Evolutionary conservation across 1,140 invertebrate genomes (phyloP).

Genomic region (Phymastichus coffea): DNA sequence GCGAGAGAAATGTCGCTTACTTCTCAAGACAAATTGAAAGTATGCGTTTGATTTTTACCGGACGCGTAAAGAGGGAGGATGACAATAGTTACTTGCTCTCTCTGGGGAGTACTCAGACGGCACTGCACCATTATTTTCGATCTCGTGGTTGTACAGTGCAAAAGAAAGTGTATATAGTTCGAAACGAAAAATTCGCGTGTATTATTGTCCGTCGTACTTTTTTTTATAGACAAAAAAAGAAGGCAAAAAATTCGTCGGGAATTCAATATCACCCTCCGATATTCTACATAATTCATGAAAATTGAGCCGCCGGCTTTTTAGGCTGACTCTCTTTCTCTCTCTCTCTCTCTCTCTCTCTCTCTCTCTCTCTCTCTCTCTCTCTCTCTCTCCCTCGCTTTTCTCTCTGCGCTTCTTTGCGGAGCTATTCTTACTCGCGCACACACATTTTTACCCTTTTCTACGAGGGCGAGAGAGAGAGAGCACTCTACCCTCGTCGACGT

Average conservation of each 20-base stretch:
- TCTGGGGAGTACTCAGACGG: constrained; percentile 45
- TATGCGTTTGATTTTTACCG: constrained; percentile 52
- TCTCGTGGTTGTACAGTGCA: too few relatives aligned
- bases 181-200: too few relatives aligned
- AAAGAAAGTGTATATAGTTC: too few relatives aligned
- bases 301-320: constrained; percentile 47
- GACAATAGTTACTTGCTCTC: constrained; percentile 54
- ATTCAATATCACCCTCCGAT: constrained; percentile 51
- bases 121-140: too few relatives aligned
- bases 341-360: constrained; percentile 7
- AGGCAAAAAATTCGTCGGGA: constrained; percentile 49
- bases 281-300: constrained; percentile 55
- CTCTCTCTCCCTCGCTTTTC: constrained; percentile 17
- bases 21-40: constrained; percentile 38
- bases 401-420: constrained; percentile 27
- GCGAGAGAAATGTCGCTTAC: constrained; percentile 18
- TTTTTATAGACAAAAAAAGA: too few relatives aligned
- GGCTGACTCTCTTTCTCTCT: constrained; percentile 24
- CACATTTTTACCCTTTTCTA: constrained; percentile 4
- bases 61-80: constrained; percentile 48
- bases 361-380: constrained; percentile 4
- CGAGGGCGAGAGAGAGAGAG: too few relatives aligned
- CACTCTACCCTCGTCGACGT: constrained; percentile 10
- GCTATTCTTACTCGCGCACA: neutral
- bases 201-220: too few relatives aligned